Evolutionary conservation across 2,113 vertebrate genomes (phyloP), one percentile per base, ranked within the genome.

Genomic region (Campylomormyrus tamandua): DNA sequence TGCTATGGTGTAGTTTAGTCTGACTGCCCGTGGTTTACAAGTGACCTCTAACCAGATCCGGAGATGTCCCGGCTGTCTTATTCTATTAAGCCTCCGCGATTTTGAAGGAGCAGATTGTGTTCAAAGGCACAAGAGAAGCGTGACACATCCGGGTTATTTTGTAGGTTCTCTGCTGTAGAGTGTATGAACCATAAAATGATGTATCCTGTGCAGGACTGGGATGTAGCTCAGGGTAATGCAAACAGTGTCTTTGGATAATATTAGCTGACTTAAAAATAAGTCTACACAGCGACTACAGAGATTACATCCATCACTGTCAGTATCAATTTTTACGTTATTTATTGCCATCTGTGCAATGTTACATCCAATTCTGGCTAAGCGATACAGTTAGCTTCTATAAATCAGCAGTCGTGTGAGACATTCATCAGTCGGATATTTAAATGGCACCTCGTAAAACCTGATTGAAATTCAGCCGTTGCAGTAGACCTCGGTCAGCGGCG

Each of bases 381-480:
- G 27, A 49, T 87, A 66, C 46, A 46, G 31, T 42, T 52, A 49
- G 74, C 17, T 39, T 87, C 19, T 46, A 50, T 74, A 90, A 87
- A 50, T 70, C 13, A 52, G 48, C 35, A 24, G 49, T 62, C 24
- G 21, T 84, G 31, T 66, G 49, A 53, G 35, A 42, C 50, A 27
- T 49, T 84, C 42, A 84, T 84, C 80, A 39, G 53, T 31, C 95
- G 95, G 96, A 94, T 93, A 93, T 95, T 91, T 94, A 90, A 91
- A 90, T 95, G 94, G 94, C 95, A 94, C 93, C 95, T 94, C 93
- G 94, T 91, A 93, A 94, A 95, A 94, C 95, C 94, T 93, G 87
- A 96, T 96, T 96, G 95, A 96, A 96, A 96, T 96, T 96, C 95
- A 90, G 85, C 77, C 49, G 89, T 92, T 91, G 91, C 93, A 1